Base-by-base conservation (phyloP, 2,797 vertebrate species). In the Emydoidea blandingii region DNA sequence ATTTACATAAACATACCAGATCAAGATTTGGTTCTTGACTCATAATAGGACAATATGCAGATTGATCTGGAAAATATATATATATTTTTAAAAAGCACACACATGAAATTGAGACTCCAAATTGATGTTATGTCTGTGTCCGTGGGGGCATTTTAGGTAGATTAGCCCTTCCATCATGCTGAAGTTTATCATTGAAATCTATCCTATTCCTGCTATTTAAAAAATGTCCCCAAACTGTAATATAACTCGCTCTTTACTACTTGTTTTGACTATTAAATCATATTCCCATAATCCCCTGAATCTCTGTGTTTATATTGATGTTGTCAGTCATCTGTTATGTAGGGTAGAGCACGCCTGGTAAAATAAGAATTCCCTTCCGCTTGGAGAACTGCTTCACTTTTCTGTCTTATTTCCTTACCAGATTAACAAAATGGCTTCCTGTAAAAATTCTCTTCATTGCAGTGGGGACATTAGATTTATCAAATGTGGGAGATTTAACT, bases 321-420 rank as follows among this genome's bases (percentile, higher is more conserved):
- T 5, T 57, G 37, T 91, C 23, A 93, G 27, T 86, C n/a, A 49
- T 14, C 74, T 85, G 2, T 1, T 57, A 6, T 86, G 16, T 76
- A 79, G 31, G 23, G 87, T 1, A 16, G 37, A 16, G 37, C 44
- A 87, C 21, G n/a, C 41, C 80, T 78, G 59, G 37, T 41, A 92
- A 87, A 86, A 19, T 21, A 87, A 53, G 27, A 21, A 41, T 85
- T 83, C 0, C 0, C 31, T 65, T 94, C 65, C 21, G 12, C 50
- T 6, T 12, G 31, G 57, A 86, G 52, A 34, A 56, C 3, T 1
- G 2, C 18, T 79, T 23, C 29, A 50, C 31, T 76, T 37, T 54
- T 90, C 91, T 50, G 23, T 29, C 94, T 72, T 31, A 74, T 92
- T 93, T 95, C 12, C 47, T 88, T 81, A 52, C 62, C 47, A 81